A percentile compares a stretch with the other conserved stretches of the same genome.
These are phyloP conservation scores for Digitonthophagus gazella DNA, from an alignment of 2,888 invertebrate genomes.

Conservation along the genomic window DNA sequence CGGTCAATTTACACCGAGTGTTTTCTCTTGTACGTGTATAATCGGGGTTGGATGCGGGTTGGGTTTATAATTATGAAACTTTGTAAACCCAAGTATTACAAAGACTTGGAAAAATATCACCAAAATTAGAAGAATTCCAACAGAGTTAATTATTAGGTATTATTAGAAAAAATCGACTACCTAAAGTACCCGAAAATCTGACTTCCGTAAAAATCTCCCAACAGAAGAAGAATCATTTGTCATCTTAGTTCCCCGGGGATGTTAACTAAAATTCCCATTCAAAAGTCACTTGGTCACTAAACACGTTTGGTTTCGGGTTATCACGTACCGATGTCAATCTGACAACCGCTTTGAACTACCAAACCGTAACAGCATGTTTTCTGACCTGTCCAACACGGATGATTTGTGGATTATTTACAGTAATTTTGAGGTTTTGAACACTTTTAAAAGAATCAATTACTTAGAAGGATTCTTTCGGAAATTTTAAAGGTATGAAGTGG, in stretches of 20 bases:
- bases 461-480: neutral
- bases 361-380: neutral
- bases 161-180: neutral
- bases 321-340: neutral
- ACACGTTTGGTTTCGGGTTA: neutral
- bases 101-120: no score
- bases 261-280: neutral
- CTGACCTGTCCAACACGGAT: neutral
- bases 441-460: neutral
- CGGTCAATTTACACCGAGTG: constrained; percentile 38
- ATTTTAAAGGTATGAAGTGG: neutral
- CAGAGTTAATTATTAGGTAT: neutral
- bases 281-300: neutral
- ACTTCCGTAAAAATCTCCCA: neutral
- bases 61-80: neutral
- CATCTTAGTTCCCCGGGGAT: neutral
- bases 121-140: neutral
- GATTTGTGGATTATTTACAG: neutral
- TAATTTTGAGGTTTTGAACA: neutral
- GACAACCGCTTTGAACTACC: neutral
- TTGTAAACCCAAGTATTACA: no score
- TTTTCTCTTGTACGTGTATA: constrained; percentile 10
- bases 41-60: neutral
- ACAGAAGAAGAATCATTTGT: neutral
- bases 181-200: no score